These are phyloP conservation scores for Mactromeris polynyma DNA, from an alignment of 2,888 invertebrate genomes.

Conservation along the genomic window DNA sequence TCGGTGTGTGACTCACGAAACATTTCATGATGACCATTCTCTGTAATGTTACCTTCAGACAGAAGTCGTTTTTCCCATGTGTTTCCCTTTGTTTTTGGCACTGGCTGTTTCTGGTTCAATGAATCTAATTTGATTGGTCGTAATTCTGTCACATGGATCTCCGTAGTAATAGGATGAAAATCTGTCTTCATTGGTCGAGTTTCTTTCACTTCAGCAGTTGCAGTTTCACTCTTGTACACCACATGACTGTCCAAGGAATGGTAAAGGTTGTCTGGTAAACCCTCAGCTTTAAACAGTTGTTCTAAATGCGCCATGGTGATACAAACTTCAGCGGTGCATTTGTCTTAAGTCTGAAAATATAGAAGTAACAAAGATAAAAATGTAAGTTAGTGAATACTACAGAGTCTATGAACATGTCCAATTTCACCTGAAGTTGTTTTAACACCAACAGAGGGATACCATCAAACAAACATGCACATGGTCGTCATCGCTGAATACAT, in stretches of 20 bases:
- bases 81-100: slow-evolving; percentile 33
- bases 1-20: slow-evolving; percentile 31
- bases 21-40: slow-evolving; percentile 30
- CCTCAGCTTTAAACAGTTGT: slow-evolving; percentile 62
- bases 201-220: slow-evolving; percentile 65
- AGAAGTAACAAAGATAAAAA: neutral
- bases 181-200: slow-evolving; percentile 52
- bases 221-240: slow-evolving; percentile 62
- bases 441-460: too few species aligned
- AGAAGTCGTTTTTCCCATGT: slow-evolving; percentile 62
- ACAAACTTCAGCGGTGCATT: neutral
- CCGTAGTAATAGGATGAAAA: slow-evolving; percentile 68
- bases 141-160: slow-evolving; percentile 70
- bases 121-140: slow-evolving; percentile 70
- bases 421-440: too few species aligned
- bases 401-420: too few species aligned
- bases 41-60: slow-evolving; percentile 54
- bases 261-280: slow-evolving; percentile 59
- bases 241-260: slow-evolving; percentile 65
- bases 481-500: too few species aligned
- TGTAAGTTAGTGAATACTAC: too few species aligned
- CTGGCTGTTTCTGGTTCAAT: slow-evolving; percentile 38
- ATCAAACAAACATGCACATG: too few species aligned
- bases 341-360: slow-evolving; percentile 30
- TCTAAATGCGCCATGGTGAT: slow-evolving; percentile 63